phyloP scores from a whole-genome alignment of 2,888 invertebrate genomes.

The Morinoia aosen region DNA sequence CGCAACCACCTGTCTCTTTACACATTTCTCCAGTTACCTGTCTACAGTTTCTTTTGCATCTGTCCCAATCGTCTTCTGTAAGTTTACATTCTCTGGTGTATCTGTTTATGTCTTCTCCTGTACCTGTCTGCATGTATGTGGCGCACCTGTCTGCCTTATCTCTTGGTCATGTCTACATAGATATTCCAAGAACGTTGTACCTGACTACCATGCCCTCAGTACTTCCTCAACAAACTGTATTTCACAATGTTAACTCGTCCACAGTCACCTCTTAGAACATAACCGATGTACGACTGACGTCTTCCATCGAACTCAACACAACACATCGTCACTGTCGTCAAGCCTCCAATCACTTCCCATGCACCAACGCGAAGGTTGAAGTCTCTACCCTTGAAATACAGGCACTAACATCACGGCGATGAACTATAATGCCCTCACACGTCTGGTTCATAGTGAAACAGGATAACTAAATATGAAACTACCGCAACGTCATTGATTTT shows the following conservation, averaged over 20 bases:
- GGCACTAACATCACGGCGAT: neutral
- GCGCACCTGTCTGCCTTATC: neutral
- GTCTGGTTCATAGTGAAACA: no score
- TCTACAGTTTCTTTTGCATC: neutral
- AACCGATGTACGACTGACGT: neutral
- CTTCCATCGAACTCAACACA: neutral
- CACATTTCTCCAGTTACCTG: neutral
- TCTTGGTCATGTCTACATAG: neutral
- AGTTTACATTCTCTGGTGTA: neutral
- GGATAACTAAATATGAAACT: neutral
- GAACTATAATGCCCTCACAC: neutral
- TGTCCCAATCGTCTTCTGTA: neutral
- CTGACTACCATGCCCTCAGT: neutral
- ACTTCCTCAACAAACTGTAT: no score
- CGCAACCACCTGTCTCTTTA: no score
- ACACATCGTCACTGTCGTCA: no score
- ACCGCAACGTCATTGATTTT: neutral
- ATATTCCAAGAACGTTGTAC: neutral
- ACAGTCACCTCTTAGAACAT: neutral
- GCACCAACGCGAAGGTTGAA: neutral
- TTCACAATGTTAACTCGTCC: no score
- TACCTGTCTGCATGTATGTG: neutral
- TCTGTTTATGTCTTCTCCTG: neutral
- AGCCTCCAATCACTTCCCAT: no score
- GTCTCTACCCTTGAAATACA: neutral